phyloP scores from a whole-genome alignment of 2,888 invertebrate genomes.

The Perdita meconis region DNA sequence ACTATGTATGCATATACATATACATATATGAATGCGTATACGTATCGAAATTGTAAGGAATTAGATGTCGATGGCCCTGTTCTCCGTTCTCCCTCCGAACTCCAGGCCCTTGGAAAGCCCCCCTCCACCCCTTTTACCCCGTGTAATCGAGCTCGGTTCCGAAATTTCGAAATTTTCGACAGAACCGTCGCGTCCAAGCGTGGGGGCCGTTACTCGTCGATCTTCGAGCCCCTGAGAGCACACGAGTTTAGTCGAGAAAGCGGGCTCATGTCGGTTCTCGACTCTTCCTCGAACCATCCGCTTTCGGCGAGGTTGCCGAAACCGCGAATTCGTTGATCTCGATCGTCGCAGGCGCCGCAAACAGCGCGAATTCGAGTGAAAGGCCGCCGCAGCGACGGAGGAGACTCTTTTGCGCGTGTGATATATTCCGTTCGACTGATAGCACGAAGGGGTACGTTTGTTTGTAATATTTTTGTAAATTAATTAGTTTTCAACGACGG shows the following conservation, averaged over 20 bases:
- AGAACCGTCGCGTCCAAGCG: conserved; percentile 34
- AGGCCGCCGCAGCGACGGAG: conserved; percentile 29
- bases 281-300: neutral
- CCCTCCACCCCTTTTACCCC: conserved; percentile 3
- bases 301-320: neutral
- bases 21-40: conserved; percentile 81
- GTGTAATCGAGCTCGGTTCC: conserved; percentile 52
- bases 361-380: neutral
- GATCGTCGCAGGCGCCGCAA: conserved; percentile 9
- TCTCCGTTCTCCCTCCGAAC: conserved; percentile 66
- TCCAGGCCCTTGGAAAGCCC: conserved; percentile 7
- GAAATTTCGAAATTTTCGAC: conserved; percentile 37
- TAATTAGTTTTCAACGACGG: conserved; percentile 46
- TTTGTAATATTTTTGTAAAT: conserved; percentile 65
- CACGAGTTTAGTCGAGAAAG: conserved; percentile 55
- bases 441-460: conserved; percentile 39
- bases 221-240: conserved; percentile 49
- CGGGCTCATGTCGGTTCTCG: conserved; percentile 54
- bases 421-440: conserved; percentile 56
- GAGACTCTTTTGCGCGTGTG: conserved; percentile 24
- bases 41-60: conserved; percentile 78
- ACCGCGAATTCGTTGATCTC: conserved; percentile 16
- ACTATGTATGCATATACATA: conserved; percentile 80
- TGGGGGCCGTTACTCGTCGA: conserved; percentile 50
- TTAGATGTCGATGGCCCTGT: conserved; percentile 79